phyloP scores from a whole-genome alignment of 2,797 vertebrate species.

The Diglossa cyanea region DNA sequence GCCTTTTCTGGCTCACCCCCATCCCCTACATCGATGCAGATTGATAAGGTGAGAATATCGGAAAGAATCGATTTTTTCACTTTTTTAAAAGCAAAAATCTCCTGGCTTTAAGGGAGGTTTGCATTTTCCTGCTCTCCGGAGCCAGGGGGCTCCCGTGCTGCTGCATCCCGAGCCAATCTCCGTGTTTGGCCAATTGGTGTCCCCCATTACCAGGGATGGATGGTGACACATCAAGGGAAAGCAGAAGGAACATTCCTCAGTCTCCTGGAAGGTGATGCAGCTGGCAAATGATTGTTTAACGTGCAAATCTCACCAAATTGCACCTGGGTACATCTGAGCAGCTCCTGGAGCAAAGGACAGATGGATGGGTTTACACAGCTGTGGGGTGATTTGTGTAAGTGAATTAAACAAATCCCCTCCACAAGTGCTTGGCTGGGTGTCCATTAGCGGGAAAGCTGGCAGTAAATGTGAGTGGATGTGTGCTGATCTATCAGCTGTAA shows the following conservation, averaged over 20 bases:
- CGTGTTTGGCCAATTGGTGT: no score
- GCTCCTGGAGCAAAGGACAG: not conserved
- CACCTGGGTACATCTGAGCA: not conserved
- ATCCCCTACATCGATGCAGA: rapidly evolving
- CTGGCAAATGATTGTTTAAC: not conserved
- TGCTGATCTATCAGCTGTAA: not conserved
- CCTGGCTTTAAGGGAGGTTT: not conserved
- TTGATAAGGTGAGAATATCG: rapidly evolving
- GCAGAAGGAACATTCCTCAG: not conserved
- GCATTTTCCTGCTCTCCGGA: not conserved
- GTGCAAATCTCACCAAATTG: not conserved
- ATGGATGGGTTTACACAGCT: not conserved
- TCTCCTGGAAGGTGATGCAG: not conserved
- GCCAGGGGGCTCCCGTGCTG: rapidly evolving
- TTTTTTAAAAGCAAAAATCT: rapidly evolving
- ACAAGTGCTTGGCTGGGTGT: not conserved
- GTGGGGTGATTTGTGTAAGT: not conserved
- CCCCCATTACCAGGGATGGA: no score
- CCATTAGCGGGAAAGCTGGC: not conserved
- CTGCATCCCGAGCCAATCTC: no score
- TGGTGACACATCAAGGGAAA: rapidly evolving
- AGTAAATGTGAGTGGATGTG: not conserved
- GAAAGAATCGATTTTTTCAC: rapidly evolving
- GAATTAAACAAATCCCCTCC: not conserved
- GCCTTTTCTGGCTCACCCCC: not conserved